Base-by-base conservation (phyloP, 2,113 vertebrate genomes). In the Nicator chloris region DNA sequence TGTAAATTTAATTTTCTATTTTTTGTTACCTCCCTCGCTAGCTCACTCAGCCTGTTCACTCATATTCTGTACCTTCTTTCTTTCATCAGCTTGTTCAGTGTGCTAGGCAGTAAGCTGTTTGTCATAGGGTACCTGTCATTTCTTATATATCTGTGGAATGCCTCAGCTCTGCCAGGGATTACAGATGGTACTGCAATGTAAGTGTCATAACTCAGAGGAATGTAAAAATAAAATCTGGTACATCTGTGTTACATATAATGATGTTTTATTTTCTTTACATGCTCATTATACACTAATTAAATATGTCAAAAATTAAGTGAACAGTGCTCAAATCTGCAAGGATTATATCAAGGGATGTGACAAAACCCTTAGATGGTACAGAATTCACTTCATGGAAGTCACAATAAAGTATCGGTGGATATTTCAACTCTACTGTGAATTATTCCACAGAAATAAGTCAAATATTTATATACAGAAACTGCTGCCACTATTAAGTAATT, bases 101-200 rank as follows among this genome's bases (percentile, higher is more conserved):
- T 87, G 92, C 73, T 82, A 95, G 59, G 89, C 93, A 92, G 61
- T 90, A 87, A 96, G 78, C 93, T 93, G 84, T 95, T 96, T 93
- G 87, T 96, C 92, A 91, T 94, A 91, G 96, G 96, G 93, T 96
- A 96, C 92, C 93, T 95, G 95, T 96, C 93, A 96, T 90, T 95
- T 82, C 90, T 93, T 96, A 88, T 92, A 57, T 93, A 93, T 90
- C 57, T 71, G 78, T 94, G 93, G 84, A 96, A 85, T 64, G 78
- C 83, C 56, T 92, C 57, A 86, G 57, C 83, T 81, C 65, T 92
- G 88, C 91, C 89, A 94, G 89, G 57, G 73, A 95, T 59, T 95
- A 80, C 94, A 97, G 92, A 94, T 94, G 86, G 88, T 86, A 71
- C 83, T 75, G 72, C 53, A 94, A 42, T 71, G 30, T 78, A 70